Conservation (phyloP, 2,797 vertebrate species). For the Gastrophryne carolinensis region DNA sequence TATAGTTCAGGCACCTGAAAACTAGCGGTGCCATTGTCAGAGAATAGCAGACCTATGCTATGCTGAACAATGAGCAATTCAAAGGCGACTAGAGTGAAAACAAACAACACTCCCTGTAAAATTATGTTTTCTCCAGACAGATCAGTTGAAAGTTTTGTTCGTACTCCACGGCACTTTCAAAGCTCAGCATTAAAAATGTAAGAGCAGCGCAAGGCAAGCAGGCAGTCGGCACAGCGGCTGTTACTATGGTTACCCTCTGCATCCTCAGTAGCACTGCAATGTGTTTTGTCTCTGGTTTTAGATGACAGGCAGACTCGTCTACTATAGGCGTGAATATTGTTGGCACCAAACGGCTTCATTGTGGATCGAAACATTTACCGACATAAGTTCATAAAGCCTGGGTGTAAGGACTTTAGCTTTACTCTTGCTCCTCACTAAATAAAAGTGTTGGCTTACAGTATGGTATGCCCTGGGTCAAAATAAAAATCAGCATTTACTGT, state of each 20-base stretch:
- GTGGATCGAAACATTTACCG: no score
- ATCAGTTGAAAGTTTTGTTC: conserved; percentile 15
- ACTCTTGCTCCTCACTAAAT: no score
- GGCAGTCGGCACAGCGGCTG: background rate
- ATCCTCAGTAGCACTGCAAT: background rate
- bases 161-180: background rate
- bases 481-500: no score
- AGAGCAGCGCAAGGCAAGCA: background rate
- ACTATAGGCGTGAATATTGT: background rate
- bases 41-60: background rate
- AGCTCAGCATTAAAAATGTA: conserved; percentile 10
- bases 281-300: background rate
- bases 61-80: background rate
- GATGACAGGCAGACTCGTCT: background rate
- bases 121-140: background rate
- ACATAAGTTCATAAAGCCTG: no score
- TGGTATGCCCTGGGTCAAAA: no score
- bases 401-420: no score
- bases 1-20: background rate
- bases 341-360: background rate
- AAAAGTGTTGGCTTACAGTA: no score
- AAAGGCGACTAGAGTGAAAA: background rate
- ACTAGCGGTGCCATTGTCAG: background rate
- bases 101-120: background rate
- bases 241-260: conserved; percentile 29